phyloP scores from a whole-genome alignment of 2,888 invertebrate genomes.

The Hypomecis punctinalis region DNA sequence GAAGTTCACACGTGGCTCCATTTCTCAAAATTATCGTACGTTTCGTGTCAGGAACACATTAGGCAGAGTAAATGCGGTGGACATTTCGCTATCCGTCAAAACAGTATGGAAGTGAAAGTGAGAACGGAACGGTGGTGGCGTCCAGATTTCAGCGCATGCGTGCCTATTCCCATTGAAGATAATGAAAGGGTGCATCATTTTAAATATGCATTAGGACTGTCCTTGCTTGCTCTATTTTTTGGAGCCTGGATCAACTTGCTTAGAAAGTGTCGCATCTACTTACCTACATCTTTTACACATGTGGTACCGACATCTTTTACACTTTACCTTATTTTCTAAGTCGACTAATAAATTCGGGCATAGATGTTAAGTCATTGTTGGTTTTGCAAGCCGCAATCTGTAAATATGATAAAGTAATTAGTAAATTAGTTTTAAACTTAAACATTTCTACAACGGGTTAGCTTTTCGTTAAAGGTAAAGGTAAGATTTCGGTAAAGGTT shows the following conservation, averaged over 20 bases:
- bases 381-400: too few species aligned
- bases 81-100: constrained; percentile 76
- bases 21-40: constrained; percentile 66
- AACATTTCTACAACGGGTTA: too few species aligned
- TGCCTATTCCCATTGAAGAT: constrained; percentile 45
- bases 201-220: constrained; percentile 52
- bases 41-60: constrained; percentile 83
- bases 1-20: constrained; percentile 68
- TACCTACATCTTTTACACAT: too few species aligned
- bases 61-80: constrained; percentile 63
- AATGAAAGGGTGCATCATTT: constrained; percentile 56
- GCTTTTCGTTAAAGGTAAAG: too few species aligned
- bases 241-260: neutral
- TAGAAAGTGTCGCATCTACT: neutral
- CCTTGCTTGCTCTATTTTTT: constrained; percentile 21
- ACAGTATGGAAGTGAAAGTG: constrained; percentile 74
- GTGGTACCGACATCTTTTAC: too few species aligned
- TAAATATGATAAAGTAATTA: too few species aligned
- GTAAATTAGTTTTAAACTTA: too few species aligned
- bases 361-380: too few species aligned
- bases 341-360: too few species aligned
- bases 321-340: too few species aligned
- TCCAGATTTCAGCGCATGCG: constrained; percentile 80
- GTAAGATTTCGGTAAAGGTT: too few species aligned
- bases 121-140: constrained; percentile 63